These are phyloP conservation scores for Drosophila chauvacae DNA, from an alignment of 1,140 invertebrate species.

Conservation along the genomic window DNA sequence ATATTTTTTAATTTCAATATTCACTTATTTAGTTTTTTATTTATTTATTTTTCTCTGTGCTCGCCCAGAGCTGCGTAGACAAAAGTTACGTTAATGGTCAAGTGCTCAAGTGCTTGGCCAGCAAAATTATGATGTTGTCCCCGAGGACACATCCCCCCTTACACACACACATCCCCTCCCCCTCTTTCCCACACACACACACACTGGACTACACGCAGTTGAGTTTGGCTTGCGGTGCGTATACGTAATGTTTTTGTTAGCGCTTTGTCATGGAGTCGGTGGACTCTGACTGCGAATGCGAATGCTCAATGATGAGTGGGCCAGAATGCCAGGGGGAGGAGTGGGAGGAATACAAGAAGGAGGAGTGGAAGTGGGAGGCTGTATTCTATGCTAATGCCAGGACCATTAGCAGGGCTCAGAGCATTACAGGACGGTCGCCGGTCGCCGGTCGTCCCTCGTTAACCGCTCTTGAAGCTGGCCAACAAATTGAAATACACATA, in stretches of 20 bases:
- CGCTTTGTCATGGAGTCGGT: constrained; percentile 37
- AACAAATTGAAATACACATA: constrained; percentile 37
- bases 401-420: constrained; percentile 27
- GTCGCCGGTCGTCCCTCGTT: neutral
- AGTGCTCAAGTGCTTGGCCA: constrained; percentile 72
- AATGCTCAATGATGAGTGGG: constrained; percentile 25
- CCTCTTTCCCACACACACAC: neutral
- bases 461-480: constrained; percentile 11
- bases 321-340: neutral
- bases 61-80: constrained; percentile 48
- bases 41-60: constrained; percentile 2
- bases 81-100: constrained; percentile 78
- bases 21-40: neutral
- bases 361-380: neutral
- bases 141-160: constrained; percentile 11
- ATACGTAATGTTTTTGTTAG: constrained; percentile 55
- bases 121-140: constrained; percentile 68
- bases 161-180: too few relatives aligned
- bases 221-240: constrained; percentile 35
- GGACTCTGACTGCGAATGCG: constrained; percentile 10
- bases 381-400: constrained; percentile 28
- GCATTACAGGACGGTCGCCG: neutral
- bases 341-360: neutral
- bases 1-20: neutral
- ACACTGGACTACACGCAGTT: neutral